Evolutionary conservation across 1,140 invertebrate genomes (phyloP), one percentile per base, ranked within the genome.

Genomic region (Rhynchophorus ferrugineus): DNA sequence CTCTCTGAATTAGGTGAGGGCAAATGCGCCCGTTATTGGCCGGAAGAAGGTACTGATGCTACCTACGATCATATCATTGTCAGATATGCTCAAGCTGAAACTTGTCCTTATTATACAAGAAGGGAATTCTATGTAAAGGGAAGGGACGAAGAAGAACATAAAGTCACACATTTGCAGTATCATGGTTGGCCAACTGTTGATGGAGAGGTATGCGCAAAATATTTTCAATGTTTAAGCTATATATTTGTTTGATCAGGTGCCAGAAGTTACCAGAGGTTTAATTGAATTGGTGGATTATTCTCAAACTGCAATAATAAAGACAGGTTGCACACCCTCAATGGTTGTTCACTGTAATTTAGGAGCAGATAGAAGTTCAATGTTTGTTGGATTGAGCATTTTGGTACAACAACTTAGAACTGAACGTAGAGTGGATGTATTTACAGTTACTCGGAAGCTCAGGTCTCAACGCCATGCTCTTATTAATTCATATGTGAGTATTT

Each of bases 1-100:
- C 77, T 97, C 33, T 95, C 91, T 37, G 91, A 94, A 70, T 80
- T 94, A 67, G 78, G 81, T 34, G 63, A 70, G 43, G 56, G 82
- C 52, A 89, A 89, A 66, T 95, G 91, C 71, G 87, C 83, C 24
- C 78, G 88, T 7, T 95, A 96, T 70, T 95, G 92, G 91, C 89
- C 91, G 33, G 89, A 92, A 63, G 89, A 92, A 62, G 87, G 91
- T 66, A 18, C 21, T 33, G 87, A 89, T 61, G 76, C 78, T 34
- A 76, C 76, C 43, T 87, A 89, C 65, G 89, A 91, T 58, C 83
- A 90, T 69, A 87, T 93, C 65, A 78, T 78, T 50, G 87, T 94
- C 8, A 83, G 87, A 67, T 89, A 91, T 62, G 82, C 89, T 61
- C 85, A 88, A 62, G 88, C 85, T 67, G 87, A 92, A 70, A 89